Evolutionary conservation across 1,140 invertebrate genomes (phyloP).

Genomic region (Agrilus planipennis): DNA sequence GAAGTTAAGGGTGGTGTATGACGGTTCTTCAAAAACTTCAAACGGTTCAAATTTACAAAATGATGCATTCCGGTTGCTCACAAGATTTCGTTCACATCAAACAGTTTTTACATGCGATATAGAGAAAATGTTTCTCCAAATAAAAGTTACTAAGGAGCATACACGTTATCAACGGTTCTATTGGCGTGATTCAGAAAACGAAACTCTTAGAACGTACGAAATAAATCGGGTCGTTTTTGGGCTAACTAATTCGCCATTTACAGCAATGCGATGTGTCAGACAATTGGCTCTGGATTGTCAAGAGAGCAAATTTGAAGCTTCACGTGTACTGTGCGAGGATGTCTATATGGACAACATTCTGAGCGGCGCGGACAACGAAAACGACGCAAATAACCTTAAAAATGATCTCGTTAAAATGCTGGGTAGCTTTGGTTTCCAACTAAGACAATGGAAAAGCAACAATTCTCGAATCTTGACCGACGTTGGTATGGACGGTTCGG

Average conservation of each 20-base stretch:
- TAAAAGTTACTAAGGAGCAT: background rate
- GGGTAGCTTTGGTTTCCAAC: background rate
- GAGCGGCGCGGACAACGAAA: background rate
- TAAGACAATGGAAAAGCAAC: background rate
- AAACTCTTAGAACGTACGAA: background rate
- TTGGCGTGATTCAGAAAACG: background rate
- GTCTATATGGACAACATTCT: background rate
- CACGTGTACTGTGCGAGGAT: background rate
- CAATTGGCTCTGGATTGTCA: background rate
- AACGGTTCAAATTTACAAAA: background rate
- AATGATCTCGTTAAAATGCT: background rate
- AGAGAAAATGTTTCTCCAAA: background rate
- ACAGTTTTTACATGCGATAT: background rate
- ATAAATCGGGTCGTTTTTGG: background rate
- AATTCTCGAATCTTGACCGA: no score
- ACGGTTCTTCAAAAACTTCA: background rate
- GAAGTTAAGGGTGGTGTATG: background rate
- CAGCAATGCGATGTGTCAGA: background rate
- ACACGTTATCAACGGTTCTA: background rate
- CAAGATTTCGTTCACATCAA: background rate
- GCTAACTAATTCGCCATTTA: background rate
- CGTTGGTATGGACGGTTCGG: no score
- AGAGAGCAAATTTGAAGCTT: background rate
- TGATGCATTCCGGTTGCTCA: background rate
- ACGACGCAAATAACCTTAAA: background rate